A percentile compares a stretch with the other conserved stretches of the same genome.
These are phyloP conservation scores for Willowsia nigromaculata DNA, from an alignment of 2,888 invertebrate genomes.

Conservation along the genomic window DNA sequence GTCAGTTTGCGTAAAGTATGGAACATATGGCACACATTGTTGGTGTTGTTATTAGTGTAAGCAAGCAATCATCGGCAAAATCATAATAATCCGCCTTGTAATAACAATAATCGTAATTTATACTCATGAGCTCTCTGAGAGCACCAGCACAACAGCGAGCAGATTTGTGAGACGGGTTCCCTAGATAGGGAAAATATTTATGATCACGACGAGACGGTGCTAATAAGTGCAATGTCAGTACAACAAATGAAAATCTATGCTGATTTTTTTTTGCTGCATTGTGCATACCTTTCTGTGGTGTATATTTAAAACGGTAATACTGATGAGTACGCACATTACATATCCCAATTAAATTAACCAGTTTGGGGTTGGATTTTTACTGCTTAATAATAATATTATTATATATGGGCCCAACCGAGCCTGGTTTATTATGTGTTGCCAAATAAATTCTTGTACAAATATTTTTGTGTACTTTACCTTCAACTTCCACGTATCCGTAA, in stretches of 20 bases:
- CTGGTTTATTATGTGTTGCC: not conserved
- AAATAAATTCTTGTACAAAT: constrained; percentile 21
- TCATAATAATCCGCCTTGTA: constrained; percentile 65
- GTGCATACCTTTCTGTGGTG: not conserved
- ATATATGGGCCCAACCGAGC: not conserved
- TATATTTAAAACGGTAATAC: not conserved
- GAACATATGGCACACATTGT: constrained; percentile 34
- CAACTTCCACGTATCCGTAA: constrained; percentile 67
- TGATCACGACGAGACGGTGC: constrained; percentile 25
- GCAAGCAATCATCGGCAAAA: constrained; percentile 28
- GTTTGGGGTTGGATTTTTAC: not conserved
- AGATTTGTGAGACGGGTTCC: not conserved
- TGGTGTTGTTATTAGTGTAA: constrained; percentile 33
- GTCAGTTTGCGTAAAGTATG: not conserved
- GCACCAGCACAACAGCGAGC: not conserved
- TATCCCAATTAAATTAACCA: constrained; percentile 14
- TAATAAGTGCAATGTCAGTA: constrained; percentile 26
- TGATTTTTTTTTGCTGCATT: constrained; percentile 3
- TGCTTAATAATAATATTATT: not conserved
- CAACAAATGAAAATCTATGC: constrained; percentile 17
- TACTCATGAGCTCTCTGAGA: not conserved
- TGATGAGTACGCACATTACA: not conserved
- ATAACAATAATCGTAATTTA: constrained; percentile 68
- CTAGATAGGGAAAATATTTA: constrained; percentile 51
- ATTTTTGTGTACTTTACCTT: constrained; percentile 52